Evolutionary conservation across 2,113 vertebrate species (phyloP).

Genomic region (Lycaon pictus): DNA sequence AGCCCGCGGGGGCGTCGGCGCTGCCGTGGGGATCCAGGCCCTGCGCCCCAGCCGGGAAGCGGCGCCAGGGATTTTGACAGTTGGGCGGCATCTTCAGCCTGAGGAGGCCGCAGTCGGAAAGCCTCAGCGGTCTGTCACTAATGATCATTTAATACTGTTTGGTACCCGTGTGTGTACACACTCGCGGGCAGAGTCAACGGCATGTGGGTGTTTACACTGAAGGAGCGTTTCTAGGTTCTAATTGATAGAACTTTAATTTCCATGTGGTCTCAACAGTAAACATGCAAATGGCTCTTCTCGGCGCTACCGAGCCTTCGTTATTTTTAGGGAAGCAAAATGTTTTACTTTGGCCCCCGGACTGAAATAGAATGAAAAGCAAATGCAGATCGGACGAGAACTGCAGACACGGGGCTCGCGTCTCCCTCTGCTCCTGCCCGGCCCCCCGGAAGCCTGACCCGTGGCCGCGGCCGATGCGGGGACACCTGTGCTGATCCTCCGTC

Average conservation of each 20-base stretch:
- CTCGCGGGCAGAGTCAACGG: background rate
- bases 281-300: background rate
- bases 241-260: conserved; percentile 37
- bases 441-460: rapidly evolving
- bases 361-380: background rate
- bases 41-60: too few relatives aligned
- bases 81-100: background rate
- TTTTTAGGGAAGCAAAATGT: conserved; percentile 17
- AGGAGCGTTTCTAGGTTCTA: background rate
- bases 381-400: background rate
- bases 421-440: rapidly evolving
- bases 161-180: background rate
- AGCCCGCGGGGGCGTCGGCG: rapidly evolving
- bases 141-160: background rate
- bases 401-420: rapidly evolving
- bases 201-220: conserved; percentile 33
- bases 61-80: background rate
- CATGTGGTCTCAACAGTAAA: conserved; percentile 4
- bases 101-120: background rate
- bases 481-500: background rate
- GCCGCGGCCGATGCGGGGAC: rapidly evolving
- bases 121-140: background rate
- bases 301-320: background rate
- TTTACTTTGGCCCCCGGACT: conserved; percentile 23
- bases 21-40: rapidly evolving